phyloP scores from a whole-genome alignment of 2,888 invertebrate genomes.

The Platynereis dumerilii region DNA sequence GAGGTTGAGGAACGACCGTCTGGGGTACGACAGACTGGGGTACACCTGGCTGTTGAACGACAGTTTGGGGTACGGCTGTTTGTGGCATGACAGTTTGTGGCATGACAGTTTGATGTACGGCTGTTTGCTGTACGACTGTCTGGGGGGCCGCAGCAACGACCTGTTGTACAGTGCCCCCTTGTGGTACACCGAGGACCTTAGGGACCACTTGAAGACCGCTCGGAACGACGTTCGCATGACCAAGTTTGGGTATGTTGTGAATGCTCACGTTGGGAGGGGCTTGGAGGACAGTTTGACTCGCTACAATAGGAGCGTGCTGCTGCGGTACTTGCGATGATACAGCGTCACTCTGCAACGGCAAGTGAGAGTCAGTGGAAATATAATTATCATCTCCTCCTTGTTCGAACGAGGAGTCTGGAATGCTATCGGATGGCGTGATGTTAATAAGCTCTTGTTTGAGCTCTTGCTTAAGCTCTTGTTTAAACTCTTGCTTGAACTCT shows the following conservation, averaged over 20 bases:
- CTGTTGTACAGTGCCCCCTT: background rate
- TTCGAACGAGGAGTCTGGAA: too few relatives aligned
- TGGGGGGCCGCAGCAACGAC: background rate
- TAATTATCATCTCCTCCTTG: too few relatives aligned
- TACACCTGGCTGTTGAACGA: slow-evolving; percentile 9
- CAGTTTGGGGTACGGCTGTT: background rate
- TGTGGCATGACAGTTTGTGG: slow-evolving; percentile 8
- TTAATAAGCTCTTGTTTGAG: too few relatives aligned
- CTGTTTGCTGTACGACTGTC: background rate
- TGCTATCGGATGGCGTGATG: too few relatives aligned
- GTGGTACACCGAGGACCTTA: background rate
- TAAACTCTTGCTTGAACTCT: too few relatives aligned
- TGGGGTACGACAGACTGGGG: background rate
- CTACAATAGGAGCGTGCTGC: too few relatives aligned
- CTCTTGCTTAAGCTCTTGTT: too few relatives aligned
- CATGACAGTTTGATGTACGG: background rate
- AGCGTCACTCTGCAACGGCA: too few relatives aligned
- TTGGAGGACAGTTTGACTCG: too few relatives aligned
- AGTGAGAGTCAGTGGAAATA: too few relatives aligned
- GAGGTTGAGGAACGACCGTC: background rate
- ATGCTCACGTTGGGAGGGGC: slow-evolving; percentile 23
- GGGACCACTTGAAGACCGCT: background rate
- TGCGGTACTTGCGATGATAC: too few relatives aligned
- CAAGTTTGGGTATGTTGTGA: slow-evolving; percentile 18
- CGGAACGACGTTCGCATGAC: background rate